Base-by-base conservation (phyloP, 2,888 invertebrate genomes). In the Amphipyra tragopoginis region DNA sequence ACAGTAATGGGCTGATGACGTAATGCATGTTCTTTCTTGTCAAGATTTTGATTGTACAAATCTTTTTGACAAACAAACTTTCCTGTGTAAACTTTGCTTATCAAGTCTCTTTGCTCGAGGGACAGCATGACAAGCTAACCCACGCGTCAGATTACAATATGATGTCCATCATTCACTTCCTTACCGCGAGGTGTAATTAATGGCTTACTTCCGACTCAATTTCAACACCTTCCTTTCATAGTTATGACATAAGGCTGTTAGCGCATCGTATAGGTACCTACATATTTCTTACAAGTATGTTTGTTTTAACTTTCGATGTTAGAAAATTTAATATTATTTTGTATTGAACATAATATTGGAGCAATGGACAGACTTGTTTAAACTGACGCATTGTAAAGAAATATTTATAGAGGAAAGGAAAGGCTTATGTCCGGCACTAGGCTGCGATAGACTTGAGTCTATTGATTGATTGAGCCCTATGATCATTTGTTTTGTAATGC, bases 141-240 rank as follows among this genome's bases (percentile, higher is more conserved):
- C 45, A 14, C 29, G 3, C 21, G 21, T 21, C 21, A 21, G 21
- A 21, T 36, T 13, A 39, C 44, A 50, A 6, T 14, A 59, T 48
- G 43, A 54, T 26, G 47, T 56, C 42, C 39, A 45, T 26, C 11
- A 26, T 39, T 38, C 50, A 60, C 56, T 60, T 59, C 55, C 54
- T 48, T n/a, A 40, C 34, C 15, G 42, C 42, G 54, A 69, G 45
- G 15, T 57, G 33, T 56, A 60, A 68, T 72, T 54, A 60, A 64
- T 55, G 59, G 45, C 48, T 65, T 33, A 43, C 61, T 60, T 78
- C 61, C 59, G 60, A 55, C 21, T 45, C 48, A 36, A 47, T 66
- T 78, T 68, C 61, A 76, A 72, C 60, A 65, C 65, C 49, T 63
- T 56, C 50, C 49, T 65, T 49, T 68, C 43, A 40, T 65, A 36